Conservation (phyloP, 92 coral and sea anemone genomes). For the Porites lobata region DNA sequence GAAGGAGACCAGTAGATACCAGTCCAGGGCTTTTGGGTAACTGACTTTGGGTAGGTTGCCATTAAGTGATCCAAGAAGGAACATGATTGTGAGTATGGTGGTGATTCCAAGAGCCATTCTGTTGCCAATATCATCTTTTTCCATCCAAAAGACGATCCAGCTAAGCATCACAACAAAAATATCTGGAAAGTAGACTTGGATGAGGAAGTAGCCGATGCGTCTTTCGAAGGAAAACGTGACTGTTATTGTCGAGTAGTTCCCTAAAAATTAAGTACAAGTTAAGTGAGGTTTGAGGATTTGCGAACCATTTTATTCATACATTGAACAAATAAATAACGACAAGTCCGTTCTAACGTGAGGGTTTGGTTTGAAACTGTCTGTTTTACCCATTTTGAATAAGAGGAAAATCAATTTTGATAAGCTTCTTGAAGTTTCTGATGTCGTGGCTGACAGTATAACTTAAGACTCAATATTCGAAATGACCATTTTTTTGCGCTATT, state of each 20-base stretch:
- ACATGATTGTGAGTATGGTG: slow-evolving; percentile 85
- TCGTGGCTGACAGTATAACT: no score
- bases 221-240: slow-evolving; percentile 70
- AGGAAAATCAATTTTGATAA: no score
- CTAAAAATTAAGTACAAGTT: not conserved
- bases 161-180: slow-evolving; percentile 85
- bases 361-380: no score
- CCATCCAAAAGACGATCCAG: slow-evolving; percentile 97
- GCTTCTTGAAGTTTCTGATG: no score
- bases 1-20: slow-evolving; percentile 77
- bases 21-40: slow-evolving; percentile 81
- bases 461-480: no score
- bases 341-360: no score
- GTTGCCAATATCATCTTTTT: slow-evolving; percentile 78
- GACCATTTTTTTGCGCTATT: no score
- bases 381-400: no score
- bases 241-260: slow-evolving; percentile 22
- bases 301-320: no score
- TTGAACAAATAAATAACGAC: no score
- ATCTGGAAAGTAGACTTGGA: slow-evolving; percentile 89
- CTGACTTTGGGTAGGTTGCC: slow-evolving; percentile 78
- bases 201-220: slow-evolving; percentile 83
- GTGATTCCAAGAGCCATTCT: slow-evolving; percentile 90
- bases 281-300: no score
- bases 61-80: slow-evolving; percentile 86